Conservation (phyloP, 2,797 vertebrate species). For the Micropoecilia bifurca region DNA sequence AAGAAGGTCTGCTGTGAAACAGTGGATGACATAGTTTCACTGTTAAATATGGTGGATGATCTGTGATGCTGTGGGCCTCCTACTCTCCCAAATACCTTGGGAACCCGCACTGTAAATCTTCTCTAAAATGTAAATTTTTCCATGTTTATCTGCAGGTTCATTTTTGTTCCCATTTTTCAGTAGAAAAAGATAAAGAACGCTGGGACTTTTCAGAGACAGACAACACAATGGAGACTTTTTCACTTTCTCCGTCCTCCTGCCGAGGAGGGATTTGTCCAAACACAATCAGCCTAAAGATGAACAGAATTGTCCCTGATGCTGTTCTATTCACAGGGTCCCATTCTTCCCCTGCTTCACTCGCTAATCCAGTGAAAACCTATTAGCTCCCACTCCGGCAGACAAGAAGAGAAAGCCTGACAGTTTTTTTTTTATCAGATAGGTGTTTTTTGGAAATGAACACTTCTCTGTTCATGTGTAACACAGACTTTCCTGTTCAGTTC, state of each 20-base stretch:
- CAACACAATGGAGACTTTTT: slow-evolving; percentile 7
- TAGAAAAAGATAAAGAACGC: not conserved
- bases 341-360: slow-evolving; percentile 58
- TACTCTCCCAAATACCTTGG: not conserved
- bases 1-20: not conserved
- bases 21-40: not conserved
- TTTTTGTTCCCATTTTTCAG: not conserved
- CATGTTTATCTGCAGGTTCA: not conserved
- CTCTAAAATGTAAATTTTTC: not conserved
- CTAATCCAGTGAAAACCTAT: slow-evolving; percentile 73
- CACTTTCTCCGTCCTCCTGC: slow-evolving; percentile 40
- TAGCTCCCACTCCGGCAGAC: slow-evolving; percentile 58
- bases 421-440: slow-evolving; percentile 55
- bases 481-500: not conserved
- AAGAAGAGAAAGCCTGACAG: slow-evolving; percentile 57
- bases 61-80: not conserved
- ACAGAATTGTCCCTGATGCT: slow-evolving; percentile 52
- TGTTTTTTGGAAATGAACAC: slow-evolving; percentile 31
- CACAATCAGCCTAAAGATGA: slow-evolving; percentile 62
- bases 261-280: slow-evolving; percentile 71
- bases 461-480: slow-evolving; percentile 40
- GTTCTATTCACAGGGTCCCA: slow-evolving; percentile 61
- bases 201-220: not conserved
- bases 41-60: not conserved
- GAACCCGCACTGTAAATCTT: not conserved